A percentile compares a stretch with the other conserved stretches of the same genome.
These are phyloP conservation scores for Gobionotothen gibberifrons DNA, from an alignment of 2,797 vertebrate genomes.

Conservation along the genomic window DNA sequence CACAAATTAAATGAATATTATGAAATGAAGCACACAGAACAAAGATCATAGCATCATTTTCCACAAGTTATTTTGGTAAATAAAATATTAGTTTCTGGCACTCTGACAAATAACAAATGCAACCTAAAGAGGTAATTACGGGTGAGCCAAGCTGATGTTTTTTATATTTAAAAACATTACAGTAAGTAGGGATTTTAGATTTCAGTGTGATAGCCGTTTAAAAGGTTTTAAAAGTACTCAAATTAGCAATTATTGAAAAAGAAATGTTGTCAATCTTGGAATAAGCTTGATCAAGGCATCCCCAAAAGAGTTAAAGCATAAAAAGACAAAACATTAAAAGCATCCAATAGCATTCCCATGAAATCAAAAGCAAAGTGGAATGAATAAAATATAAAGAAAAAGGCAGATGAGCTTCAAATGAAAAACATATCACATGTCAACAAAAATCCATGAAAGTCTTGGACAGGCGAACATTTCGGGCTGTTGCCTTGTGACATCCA, in stretches of 20 bases:
- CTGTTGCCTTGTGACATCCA: not conserved
- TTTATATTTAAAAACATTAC: too few relatives aligned
- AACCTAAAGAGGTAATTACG: conserved; percentile 21
- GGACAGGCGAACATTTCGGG: conserved; percentile 1
- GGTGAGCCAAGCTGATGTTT: conserved; percentile 16
- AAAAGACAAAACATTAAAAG: conserved; percentile 9
- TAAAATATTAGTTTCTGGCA: conserved; percentile 14
- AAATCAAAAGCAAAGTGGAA: conserved; percentile 43
- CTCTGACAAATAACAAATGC: conserved; percentile 42
- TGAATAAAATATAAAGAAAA: conserved; percentile 38
- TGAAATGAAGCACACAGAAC: conserved; percentile 59
- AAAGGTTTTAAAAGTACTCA: not conserved
- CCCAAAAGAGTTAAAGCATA: conserved; percentile 13
- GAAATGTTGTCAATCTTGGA: not conserved
- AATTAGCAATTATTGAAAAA: not conserved
- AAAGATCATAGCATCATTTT: conserved; percentile 53
- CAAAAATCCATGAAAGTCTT: not conserved
- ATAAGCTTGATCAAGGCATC: conserved; percentile 9
- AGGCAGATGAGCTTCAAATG: conserved; percentile 54
- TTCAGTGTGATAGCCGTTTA: not conserved
- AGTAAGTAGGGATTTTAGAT: too few relatives aligned
- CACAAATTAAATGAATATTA: conserved; percentile 72
- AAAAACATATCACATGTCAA: conserved; percentile 5
- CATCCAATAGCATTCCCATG: conserved; percentile 37
- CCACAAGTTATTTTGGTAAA: conserved; percentile 14